phyloP scores from a whole-genome alignment of 1,140 invertebrate species.

The Eueides isabella region DNA sequence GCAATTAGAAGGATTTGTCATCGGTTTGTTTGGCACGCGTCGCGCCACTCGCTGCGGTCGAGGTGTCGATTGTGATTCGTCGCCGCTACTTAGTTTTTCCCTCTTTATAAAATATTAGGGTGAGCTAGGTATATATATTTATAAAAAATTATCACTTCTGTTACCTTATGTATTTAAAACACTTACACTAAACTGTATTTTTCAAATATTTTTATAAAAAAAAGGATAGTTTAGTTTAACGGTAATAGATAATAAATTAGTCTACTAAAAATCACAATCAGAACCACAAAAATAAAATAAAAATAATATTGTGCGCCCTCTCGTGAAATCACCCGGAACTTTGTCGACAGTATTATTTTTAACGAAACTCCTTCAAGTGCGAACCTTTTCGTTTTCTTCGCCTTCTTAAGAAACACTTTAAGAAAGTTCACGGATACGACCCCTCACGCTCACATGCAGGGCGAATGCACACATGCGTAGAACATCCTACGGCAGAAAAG shows the following conservation, averaged over 20 bases:
- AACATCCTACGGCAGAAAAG: background rate
- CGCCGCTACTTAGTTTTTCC: background rate
- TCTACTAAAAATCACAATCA: background rate
- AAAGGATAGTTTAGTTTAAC: background rate
- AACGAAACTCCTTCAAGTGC: constrained; percentile 74
- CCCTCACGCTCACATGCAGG: constrained; percentile 58
- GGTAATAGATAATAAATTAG: background rate
- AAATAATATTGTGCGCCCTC: constrained; percentile 56
- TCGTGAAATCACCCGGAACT: constrained; percentile 55
- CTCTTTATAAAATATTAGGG: background rate
- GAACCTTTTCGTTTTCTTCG: constrained; percentile 79
- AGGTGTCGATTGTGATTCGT: constrained; percentile 44
- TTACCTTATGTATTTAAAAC: background rate
- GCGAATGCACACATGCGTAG: background rate
- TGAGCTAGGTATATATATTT: background rate
- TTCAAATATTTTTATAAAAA: background rate
- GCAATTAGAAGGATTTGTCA: constrained; percentile 70
- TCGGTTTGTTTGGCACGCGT: constrained; percentile 53
- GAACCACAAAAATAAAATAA: background rate
- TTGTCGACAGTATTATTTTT: constrained; percentile 64
- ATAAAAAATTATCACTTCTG: too few relatives aligned
- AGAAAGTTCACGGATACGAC: constrained; percentile 67
- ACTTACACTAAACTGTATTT: background rate
- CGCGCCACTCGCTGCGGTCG: constrained; percentile 52
- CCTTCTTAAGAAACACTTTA: constrained; percentile 77